Evolutionary conservation across 2,113 vertebrate species (phyloP).

Genomic region (Gallinago undulata): DNA sequence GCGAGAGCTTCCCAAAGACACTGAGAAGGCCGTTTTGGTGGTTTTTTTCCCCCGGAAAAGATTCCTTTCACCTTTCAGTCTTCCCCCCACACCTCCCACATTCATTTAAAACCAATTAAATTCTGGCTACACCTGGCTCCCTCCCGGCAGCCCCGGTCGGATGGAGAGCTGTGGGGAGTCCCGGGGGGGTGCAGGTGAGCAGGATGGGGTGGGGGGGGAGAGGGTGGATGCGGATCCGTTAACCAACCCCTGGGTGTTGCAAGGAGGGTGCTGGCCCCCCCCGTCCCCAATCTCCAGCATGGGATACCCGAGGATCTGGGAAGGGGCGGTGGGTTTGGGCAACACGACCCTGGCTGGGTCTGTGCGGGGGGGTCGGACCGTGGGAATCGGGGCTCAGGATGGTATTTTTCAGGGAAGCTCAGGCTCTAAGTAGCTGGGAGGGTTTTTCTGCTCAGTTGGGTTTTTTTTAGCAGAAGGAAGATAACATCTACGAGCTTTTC

Average conservation of each 20-base stretch:
- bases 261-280: background rate
- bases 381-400: rapidly evolving
- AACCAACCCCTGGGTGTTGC: background rate
- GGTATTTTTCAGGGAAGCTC: background rate
- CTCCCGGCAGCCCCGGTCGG: background rate
- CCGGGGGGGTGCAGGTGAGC: background rate
- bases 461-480: background rate
- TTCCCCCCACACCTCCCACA: background rate
- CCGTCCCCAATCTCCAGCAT: rapidly evolving
- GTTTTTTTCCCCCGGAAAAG: background rate
- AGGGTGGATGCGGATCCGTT: rapidly evolving
- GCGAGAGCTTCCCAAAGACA: background rate
- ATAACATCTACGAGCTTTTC: background rate
- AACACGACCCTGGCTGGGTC: rapidly evolving
- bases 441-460: background rate
- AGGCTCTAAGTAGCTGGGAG: background rate
- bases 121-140: slow-evolving; percentile 17
- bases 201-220: rapidly evolving
- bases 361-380: rapidly evolving
- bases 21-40: rapidly evolving
- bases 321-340: background rate
- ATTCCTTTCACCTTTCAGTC: background rate
- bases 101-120: background rate
- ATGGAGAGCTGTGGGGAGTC: background rate
- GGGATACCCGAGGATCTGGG: background rate